A percentile compares a stretch with the other conserved stretches of the same genome.
These are phyloP conservation scores for Drosophila sturtevanti DNA, from an alignment of 1,140 invertebrate species.

Conservation along the genomic window DNA sequence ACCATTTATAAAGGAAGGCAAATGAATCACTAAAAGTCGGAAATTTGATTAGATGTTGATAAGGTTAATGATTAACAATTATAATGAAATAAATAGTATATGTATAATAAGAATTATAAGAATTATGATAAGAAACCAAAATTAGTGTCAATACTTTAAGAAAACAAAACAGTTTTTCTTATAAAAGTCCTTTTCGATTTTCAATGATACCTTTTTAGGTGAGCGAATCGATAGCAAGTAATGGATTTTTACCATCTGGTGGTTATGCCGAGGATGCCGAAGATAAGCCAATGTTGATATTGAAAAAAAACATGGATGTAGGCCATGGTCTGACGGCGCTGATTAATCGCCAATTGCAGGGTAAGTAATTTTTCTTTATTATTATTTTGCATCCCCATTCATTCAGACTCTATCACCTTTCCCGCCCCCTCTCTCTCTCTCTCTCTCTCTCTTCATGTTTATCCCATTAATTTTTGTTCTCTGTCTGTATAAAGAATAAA, in stretches of 20 bases:
- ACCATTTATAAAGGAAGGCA: too few relatives aligned
- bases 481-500: background rate
- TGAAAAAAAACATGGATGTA: constrained; percentile 88
- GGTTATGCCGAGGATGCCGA: constrained; percentile 88
- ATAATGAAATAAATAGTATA: too few relatives aligned
- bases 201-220: constrained; percentile 86
- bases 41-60: too few relatives aligned
- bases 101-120: too few relatives aligned
- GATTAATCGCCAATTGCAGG: constrained; percentile 90
- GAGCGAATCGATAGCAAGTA: constrained; percentile 90
- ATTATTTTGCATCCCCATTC: background rate
- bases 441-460: background rate
- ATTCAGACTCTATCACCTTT: background rate
- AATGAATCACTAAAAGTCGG: too few relatives aligned
- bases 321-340: constrained; percentile 90
- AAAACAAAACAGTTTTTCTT: too few relatives aligned
- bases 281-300: constrained; percentile 89
- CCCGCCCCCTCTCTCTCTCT: background rate
- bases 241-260: constrained; percentile 87
- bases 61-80: too few relatives aligned
- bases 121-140: too few relatives aligned
- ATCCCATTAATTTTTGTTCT: background rate
- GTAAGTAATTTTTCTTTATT: constrained; percentile 84
- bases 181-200: too few relatives aligned
- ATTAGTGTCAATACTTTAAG: too few relatives aligned